Evolutionary conservation across 1,140 invertebrate species (phyloP).

Genomic region (Drosophila cardini): DNA sequence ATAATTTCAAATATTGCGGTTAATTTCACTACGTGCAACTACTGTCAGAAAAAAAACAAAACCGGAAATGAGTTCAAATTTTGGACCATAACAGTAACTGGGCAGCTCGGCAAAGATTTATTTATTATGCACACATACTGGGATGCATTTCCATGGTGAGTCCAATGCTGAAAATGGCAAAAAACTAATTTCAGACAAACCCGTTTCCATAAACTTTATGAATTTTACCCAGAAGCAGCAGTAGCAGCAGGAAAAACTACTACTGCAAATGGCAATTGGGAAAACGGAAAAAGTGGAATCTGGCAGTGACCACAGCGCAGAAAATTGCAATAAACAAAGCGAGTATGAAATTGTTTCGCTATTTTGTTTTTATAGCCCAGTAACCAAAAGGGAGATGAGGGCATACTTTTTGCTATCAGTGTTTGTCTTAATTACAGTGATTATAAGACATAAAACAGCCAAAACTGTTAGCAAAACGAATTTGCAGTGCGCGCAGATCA

Average conservation of each 20-base stretch:
- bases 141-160: slow-evolving; percentile 45
- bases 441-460: too few relatives aligned
- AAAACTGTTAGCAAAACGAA: too few relatives aligned
- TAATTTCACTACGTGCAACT: slow-evolving; percentile 63
- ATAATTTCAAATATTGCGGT: slow-evolving; percentile 82
- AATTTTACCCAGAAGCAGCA: slow-evolving; percentile 54
- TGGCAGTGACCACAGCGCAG: slow-evolving; percentile 59
- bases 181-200: slow-evolving; percentile 72
- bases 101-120: slow-evolving; percentile 25
- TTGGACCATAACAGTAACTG: slow-evolving; percentile 13
- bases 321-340: slow-evolving; percentile 70
- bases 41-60: slow-evolving; percentile 21
- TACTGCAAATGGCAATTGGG: slow-evolving; percentile 27
- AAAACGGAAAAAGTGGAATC: slow-evolving; percentile 6
- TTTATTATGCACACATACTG: slow-evolving; percentile 21
- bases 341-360: slow-evolving; percentile 61
- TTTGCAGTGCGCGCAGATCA: too few relatives aligned
- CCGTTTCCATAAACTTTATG: slow-evolving; percentile 70
- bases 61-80: slow-evolving; percentile 67
- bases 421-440: too few relatives aligned
- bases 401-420: too few relatives aligned
- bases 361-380: slow-evolving; percentile 11
- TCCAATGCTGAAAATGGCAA: not conserved
- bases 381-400: too few relatives aligned
- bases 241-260: slow-evolving; percentile 50